Evolutionary conservation across 1,140 invertebrate species (phyloP).

Genomic region (Bombus confusus): DNA sequence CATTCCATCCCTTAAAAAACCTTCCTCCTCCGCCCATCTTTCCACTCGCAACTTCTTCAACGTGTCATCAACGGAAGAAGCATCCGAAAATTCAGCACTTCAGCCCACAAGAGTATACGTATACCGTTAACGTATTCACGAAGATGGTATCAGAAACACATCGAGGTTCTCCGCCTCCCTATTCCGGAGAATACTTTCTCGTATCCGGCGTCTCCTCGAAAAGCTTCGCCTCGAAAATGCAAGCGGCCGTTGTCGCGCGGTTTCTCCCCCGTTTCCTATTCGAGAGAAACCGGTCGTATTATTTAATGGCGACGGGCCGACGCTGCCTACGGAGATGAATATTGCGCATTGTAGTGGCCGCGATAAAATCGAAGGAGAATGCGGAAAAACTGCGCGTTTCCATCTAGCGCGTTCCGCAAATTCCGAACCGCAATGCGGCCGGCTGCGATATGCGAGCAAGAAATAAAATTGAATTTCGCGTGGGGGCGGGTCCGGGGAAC

Average conservation of each 20-base stretch:
- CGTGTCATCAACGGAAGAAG: not conserved
- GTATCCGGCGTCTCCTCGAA: not conserved
- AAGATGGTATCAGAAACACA: constrained; percentile 21
- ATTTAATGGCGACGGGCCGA: constrained; percentile 27
- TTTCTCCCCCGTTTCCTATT: not conserved
- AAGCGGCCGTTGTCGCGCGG: not conserved
- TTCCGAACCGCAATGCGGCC: constrained; percentile 50
- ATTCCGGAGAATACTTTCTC: not conserved
- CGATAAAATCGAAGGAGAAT: constrained; percentile 63
- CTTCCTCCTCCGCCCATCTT: not conserved
- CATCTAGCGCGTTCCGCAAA: constrained; percentile 64
- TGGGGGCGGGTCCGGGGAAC: not conserved
- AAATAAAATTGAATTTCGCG: constrained; percentile 63
- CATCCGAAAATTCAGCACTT: not conserved
- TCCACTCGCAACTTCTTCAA: not conserved
- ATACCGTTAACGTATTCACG: not conserved
- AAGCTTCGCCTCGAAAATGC: constrained; percentile 10
- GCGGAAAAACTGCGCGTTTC: constrained; percentile 64
- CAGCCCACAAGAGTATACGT: no score
- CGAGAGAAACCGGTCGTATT: constrained; percentile 20
- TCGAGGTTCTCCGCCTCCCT: not conserved
- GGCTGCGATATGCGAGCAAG: constrained; percentile 63
- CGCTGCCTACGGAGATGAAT: constrained; percentile 46
- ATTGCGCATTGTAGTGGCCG: constrained; percentile 56
- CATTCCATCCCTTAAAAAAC: not conserved